phyloP scores from a whole-genome alignment of 2,797 vertebrate species.

The Takifugu rubripes region DNA sequence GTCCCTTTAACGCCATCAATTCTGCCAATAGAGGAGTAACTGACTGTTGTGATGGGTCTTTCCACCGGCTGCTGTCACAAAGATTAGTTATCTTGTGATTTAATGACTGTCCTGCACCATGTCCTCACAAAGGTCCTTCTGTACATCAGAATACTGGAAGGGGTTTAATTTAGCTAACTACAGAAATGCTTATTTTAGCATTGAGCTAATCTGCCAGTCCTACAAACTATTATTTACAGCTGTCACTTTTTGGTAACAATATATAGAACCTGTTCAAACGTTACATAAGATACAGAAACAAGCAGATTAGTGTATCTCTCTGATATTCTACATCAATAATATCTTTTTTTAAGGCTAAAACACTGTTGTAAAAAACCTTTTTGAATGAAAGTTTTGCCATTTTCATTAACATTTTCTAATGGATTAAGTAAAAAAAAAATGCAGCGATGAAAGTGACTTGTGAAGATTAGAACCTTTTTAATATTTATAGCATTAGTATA shows the following conservation, averaged over 20 bases:
- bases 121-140: background rate
- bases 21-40: conserved; percentile 51
- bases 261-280: too few species aligned
- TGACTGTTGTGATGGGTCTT: conserved; percentile 53
- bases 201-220: background rate
- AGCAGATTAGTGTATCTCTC: too few species aligned
- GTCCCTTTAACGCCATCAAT: conserved; percentile 60
- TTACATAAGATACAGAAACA: too few species aligned
- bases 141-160: background rate
- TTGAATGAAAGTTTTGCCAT: background rate
- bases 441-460: background rate
- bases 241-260: too few species aligned
- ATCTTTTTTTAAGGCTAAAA: too few species aligned
- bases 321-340: too few species aligned
- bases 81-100: conserved; percentile 34
- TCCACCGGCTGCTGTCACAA: conserved; percentile 49
- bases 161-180: background rate
- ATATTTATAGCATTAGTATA: background rate
- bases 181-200: background rate
- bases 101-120: background rate
- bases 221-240: too few species aligned
- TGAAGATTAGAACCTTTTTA: conserved; percentile 1
- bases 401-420: background rate
- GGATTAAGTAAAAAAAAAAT: background rate
- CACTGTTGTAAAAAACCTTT: too few species aligned